phyloP scores from a whole-genome alignment of 2,113 vertebrate genomes.

The Coracopsis vasa region DNA sequence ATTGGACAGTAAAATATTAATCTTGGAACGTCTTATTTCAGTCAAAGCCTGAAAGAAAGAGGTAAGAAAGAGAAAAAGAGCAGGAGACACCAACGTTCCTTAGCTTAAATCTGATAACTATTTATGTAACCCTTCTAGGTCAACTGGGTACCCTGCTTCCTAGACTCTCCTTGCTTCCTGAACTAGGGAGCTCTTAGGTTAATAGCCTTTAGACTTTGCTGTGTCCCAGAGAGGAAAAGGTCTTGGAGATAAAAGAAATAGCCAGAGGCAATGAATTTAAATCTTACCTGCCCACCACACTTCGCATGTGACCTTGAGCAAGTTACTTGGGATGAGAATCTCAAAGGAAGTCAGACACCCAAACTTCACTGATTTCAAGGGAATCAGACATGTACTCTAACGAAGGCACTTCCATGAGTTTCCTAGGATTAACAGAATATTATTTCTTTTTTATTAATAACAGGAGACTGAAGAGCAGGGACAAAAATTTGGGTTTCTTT shows the following conservation, averaged over 20 bases:
- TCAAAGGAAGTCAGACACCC: not conserved
- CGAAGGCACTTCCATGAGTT: not conserved
- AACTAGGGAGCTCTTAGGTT: not conserved
- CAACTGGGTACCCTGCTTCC: not conserved
- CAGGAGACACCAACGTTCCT: not conserved
- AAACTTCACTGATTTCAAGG: not conserved
- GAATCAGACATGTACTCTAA: not conserved
- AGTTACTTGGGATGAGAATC: not conserved
- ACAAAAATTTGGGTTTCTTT: not conserved
- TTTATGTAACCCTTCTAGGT: not conserved
- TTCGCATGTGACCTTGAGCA: not conserved
- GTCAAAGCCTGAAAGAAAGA: not conserved
- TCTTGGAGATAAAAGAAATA: not conserved
- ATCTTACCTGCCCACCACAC: not conserved
- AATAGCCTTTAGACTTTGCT: not conserved
- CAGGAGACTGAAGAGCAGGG: not conserved
- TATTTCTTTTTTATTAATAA: not conserved
- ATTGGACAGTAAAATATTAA: not conserved
- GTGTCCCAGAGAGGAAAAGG: not conserved
- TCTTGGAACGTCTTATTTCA: not conserved
- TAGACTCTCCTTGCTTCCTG: not conserved
- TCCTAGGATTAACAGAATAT: not conserved
- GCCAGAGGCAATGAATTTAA: not conserved
- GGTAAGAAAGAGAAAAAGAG: not conserved
- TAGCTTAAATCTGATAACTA: not conserved